Percentiles rank a stretch among this genome's conserved stretches.
These are phyloP conservation scores for Epizoanthus illoricatus DNA, from an alignment of 92 coral and sea anemone genomes.

Conservation along the genomic window DNA sequence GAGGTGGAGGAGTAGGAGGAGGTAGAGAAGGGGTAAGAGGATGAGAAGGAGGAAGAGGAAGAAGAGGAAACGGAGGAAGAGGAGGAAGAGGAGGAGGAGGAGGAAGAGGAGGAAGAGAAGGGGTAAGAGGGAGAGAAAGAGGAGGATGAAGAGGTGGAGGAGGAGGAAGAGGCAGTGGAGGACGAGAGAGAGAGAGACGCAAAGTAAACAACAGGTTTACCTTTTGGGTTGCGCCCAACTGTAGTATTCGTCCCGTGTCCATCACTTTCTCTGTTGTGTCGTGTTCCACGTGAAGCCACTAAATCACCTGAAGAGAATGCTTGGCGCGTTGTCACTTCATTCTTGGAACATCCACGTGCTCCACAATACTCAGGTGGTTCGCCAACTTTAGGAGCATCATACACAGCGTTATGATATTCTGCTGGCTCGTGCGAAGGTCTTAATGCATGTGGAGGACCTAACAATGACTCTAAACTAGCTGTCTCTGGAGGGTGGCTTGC, in stretches of 20 bases:
- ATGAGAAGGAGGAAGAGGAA: no score
- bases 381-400: background rate
- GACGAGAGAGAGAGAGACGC: no score
- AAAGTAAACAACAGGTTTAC: background rate
- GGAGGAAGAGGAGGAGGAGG: no score
- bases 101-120: no score
- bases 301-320: background rate
- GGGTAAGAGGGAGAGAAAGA: no score
- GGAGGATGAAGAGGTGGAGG: no score
- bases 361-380: background rate
- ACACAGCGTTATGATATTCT: background rate
- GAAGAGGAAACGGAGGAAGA: no score
- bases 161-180: no score
- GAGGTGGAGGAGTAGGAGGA: no score
- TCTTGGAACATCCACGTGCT: background rate
- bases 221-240: background rate
- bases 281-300: background rate
- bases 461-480: background rate
- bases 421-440: background rate
- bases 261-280: background rate
- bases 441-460: background rate
- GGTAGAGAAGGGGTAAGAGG: no score
- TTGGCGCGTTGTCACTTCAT: background rate
- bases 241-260: background rate
- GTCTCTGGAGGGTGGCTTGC: background rate